Base-by-base conservation (phyloP, 92 coral and sea anemone species). In the Siderastrea radians region DNA sequence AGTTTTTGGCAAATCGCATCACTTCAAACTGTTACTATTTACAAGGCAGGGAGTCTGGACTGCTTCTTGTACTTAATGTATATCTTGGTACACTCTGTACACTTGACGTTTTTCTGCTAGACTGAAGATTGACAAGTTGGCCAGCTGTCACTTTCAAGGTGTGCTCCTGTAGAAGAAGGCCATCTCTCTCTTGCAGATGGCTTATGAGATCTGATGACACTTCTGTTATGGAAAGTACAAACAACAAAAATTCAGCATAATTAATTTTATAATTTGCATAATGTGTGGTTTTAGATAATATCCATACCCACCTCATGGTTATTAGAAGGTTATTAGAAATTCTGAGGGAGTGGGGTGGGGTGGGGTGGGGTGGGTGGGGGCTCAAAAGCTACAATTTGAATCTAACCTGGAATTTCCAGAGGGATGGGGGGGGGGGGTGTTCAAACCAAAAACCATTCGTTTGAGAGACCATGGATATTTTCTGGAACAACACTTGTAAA, bases 171-270 rank as follows among this genome's bases (percentile, higher is more conserved):
- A 90, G 95, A 8, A 87, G 55, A 58, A 94, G 91, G 53, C 88
- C 83, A 81, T 96, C 99, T 86, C 95, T 91, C 69, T 94, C 96
- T 74, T 96, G 95, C 44, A 96, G 87, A 79, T 91, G 93, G 3
- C 63, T 89, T 48, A 96, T 87, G 16, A 94, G 95, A 17, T 80
- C 90, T 26, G 94, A 59, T 2, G 99, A 96, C 63, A 71, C 91
- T 57, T 92, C 99, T 96, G 82, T 60, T 68, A 72, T 38, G 16
- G 53, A 55, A 3, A 72, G 43, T 45, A 63, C 1, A 61, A 44
- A 45, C 14, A n/a, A 71, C 6, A 48, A 45, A 68, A 7, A 3
- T 13, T 7, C n/a, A 6, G 9, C n/a, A 74, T 3, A 13, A 13
- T 57, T 57, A 13, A 7, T 7, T 6, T 0, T 57, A 13, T 57